Conservation (phyloP, 1,140 invertebrate species). For the Drosophila equinoxialis region DNA sequence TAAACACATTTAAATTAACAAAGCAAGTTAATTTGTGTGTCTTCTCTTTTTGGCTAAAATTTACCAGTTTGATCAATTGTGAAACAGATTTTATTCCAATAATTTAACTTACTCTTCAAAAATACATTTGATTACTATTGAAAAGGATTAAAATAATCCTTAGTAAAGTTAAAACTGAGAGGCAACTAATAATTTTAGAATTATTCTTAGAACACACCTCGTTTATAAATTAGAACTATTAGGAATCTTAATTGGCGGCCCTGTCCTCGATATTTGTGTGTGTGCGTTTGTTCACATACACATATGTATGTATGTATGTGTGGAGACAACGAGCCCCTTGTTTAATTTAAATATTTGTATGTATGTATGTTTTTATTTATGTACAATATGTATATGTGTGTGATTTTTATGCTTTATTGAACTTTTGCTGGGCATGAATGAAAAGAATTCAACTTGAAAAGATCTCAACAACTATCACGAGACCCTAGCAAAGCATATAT, state of each 20-base stretch:
- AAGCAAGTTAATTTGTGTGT: no score
- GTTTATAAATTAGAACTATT: slow-evolving; percentile 62
- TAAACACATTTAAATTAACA: no score
- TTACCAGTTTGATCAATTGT: no score
- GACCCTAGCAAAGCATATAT: slow-evolving; percentile 17
- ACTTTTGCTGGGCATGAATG: slow-evolving; percentile 56
- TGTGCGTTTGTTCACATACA: slow-evolving; percentile 14
- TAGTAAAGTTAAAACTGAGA: no score
- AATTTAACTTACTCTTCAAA: no score
- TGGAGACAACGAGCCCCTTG: slow-evolving; percentile 66
- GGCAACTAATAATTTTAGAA: neutral
- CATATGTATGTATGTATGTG: neutral
- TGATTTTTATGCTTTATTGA: slow-evolving; percentile 74
- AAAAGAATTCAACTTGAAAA: slow-evolving; percentile 57
- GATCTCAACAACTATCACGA: slow-evolving; percentile 64
- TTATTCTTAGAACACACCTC: neutral
- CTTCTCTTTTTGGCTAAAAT: no score
- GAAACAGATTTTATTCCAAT: no score
- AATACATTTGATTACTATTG: no score
- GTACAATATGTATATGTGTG: slow-evolving; percentile 47
- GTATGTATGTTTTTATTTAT: neutral
- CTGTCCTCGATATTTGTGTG: slow-evolving; percentile 51
- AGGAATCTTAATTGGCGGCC: slow-evolving; percentile 66
- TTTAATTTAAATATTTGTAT: slow-evolving; percentile 34
- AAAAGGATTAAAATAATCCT: no score